Base-by-base conservation (phyloP, 2,113 vertebrate species). In the Dicerorhinus sumatrensis region DNA sequence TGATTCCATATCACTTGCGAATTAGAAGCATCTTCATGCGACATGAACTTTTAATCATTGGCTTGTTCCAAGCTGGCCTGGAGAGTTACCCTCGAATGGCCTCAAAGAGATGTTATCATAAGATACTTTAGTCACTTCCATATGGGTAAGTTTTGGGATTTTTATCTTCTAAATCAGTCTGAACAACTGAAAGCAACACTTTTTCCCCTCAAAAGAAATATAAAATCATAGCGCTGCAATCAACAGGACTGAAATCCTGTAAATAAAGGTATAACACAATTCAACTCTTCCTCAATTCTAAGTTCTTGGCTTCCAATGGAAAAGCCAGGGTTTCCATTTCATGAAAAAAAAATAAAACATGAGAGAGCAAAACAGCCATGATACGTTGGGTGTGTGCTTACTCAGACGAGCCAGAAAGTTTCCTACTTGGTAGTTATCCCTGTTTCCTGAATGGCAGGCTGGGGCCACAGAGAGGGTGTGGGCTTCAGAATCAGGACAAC, bases 251-350 rank as follows among this genome's bases (percentile, higher is more conserved):
- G n/a, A 80, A 88, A 81, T 33, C 33, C 67, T 90, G 6, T 83
- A 72, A 94, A 90, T 39, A 73, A 82, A 94, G 23, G 33, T 56
- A 39, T 54, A 73, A n/a, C 23, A 83, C 31, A 87, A 60, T 2
- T 83, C 58, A 36, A 29, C 33, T 63, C 36, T 86, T 65, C 27
- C 75, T 90, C 42, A 6, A 31, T 76, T 84, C 65, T 90, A 89
- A 90, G 56, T 48, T 86, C 73, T 25, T 42, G 48, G 42, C 54
- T 82, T 86, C 62, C 31, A 79, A 51, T 21, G 36, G 75, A 94
- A 97, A 95, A 85, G 69, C 4, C 83, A 97, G 54, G 65, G 69
- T 87, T 90, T 95, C 65, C 76, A 90, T 80, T 94, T 90, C 48
- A 48, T 75, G n/a, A 18, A 54, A 72, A 83, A 69, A 73, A 8